phyloP scores from a whole-genome alignment of 2,113 vertebrate species.

The Piaya cayana region DNA sequence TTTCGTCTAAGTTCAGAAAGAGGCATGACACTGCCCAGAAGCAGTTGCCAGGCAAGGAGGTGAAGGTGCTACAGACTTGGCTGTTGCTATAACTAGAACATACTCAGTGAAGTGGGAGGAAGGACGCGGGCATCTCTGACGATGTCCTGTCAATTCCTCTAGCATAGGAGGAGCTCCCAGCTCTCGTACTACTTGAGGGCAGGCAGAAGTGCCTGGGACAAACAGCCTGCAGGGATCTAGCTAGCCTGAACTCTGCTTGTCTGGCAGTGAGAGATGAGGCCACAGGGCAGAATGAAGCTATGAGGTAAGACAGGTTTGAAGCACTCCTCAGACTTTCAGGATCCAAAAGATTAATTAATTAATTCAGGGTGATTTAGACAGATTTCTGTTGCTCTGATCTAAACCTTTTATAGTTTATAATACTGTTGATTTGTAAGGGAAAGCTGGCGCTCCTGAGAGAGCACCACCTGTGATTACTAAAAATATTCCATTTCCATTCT shows the following conservation, averaged over 20 bases:
- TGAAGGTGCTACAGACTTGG: neutral
- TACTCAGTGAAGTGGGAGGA: neutral
- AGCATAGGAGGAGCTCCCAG: neutral
- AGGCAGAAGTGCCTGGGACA: neutral
- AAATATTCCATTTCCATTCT: slow-evolving; percentile 22
- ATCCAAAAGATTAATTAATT: neutral
- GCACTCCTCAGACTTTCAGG: neutral
- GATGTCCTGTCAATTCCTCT: neutral
- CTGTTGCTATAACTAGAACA: neutral
- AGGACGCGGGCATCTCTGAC: neutral
- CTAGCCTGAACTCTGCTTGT: neutral
- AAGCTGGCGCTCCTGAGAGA: neutral
- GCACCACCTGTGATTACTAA: neutral
- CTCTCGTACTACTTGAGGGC: neutral
- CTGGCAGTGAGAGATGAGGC: neutral
- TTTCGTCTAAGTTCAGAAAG: neutral
- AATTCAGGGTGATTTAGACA: neutral
- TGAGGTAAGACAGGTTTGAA: neutral
- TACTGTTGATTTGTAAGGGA: neutral
- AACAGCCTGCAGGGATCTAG: neutral
- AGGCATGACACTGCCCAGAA: neutral
- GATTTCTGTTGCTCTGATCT: neutral
- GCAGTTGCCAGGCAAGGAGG: neutral
- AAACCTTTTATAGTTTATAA: neutral
- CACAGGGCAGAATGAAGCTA: neutral